Base-by-base conservation (phyloP, 1,140 invertebrate species). In the Drosophila yakuba region DNA sequence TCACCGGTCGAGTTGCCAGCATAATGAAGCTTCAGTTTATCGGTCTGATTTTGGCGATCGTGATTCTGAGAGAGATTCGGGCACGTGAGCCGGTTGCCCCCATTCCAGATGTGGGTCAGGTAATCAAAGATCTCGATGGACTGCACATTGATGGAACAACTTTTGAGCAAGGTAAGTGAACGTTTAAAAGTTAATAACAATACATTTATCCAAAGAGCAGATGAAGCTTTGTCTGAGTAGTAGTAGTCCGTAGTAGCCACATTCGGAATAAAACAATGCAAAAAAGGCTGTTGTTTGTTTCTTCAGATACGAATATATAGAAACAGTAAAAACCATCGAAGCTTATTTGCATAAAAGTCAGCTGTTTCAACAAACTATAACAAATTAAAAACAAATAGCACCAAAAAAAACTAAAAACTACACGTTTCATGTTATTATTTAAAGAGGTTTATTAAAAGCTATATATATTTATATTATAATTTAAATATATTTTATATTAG, bases 61-160 rank as follows among this genome's bases (percentile, higher is more conserved):
- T 48, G 36, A 41, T 57, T n/a, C 28, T 80, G 44, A 38, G 28
- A 43, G 61, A 64, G 69, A 89, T 59, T 69, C 41, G 36, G 20
- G 83, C 75, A 39, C 82, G 86, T 20, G 79, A 86, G 25, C 55
- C 82, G 51, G 55, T 80, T 51, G 63, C 36, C 44, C 71, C 76
- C 61, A 12, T n/a, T 8, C 43, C 71, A 67, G 86, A 90, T 66
- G 86, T 90, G 38, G 86, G 74, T 77, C 82, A 90, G 45, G 74
- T 90, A 15, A 72, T 90, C 12, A 74, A 78, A 80, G 79, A 88
- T 43, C 47, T 86, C 28, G 61, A 78, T 52, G 74, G 57, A 20
- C 38, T 78, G 48, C 63, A 81, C 36, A 15, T 81, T 14, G 55
- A 75, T 44, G 59, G 45, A 28, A 10, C 43, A 20, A 17, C 47